These are phyloP conservation scores for Melanostoma scalare DNA, from an alignment of 2,888 invertebrate genomes.

Conservation along the genomic window DNA sequence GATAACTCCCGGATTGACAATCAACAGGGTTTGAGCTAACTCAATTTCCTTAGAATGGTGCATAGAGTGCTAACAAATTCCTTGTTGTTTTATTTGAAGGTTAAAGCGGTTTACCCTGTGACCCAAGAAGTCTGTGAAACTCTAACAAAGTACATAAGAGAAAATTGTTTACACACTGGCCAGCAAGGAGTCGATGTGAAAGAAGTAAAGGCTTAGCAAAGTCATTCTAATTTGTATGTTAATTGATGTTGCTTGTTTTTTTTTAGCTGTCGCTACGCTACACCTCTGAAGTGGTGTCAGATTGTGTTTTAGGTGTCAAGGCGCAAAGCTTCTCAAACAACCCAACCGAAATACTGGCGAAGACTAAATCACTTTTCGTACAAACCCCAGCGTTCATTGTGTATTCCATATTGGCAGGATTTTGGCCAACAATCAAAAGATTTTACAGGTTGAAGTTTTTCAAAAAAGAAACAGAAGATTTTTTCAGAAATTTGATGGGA, in stretches of 20 bases:
- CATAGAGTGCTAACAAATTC: background rate
- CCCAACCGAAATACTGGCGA: conserved; percentile 74
- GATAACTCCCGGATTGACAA: conserved; percentile 74
- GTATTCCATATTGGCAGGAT: background rate
- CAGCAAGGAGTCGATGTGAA: conserved; percentile 12
- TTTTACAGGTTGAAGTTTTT: conserved; percentile 1
- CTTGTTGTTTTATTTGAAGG: conserved; percentile 52
- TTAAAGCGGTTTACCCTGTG: conserved; percentile 81
- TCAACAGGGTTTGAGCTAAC: conserved; percentile 60
- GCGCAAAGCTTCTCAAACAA: conserved; percentile 76
- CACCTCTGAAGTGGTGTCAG: conserved; percentile 79
- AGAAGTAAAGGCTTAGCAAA: background rate
- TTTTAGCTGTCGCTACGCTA: conserved; percentile 61
- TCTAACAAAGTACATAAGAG: conserved; percentile 79
- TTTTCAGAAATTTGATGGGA: conserved; percentile 24
- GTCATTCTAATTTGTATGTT: too few species aligned
- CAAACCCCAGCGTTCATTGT: background rate
- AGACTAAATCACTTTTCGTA: conserved; percentile 71
- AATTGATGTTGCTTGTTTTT: background rate
- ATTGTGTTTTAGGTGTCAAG: conserved; percentile 79
- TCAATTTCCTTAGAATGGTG: background rate
- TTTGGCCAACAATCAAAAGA: conserved; percentile 5
- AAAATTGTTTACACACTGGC: background rate
- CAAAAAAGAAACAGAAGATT: conserved; percentile 12
- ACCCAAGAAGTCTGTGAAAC: conserved; percentile 79